These are phyloP conservation scores for Drusus annulatus DNA, from an alignment of 1,140 invertebrate species.

Conservation along the genomic window DNA sequence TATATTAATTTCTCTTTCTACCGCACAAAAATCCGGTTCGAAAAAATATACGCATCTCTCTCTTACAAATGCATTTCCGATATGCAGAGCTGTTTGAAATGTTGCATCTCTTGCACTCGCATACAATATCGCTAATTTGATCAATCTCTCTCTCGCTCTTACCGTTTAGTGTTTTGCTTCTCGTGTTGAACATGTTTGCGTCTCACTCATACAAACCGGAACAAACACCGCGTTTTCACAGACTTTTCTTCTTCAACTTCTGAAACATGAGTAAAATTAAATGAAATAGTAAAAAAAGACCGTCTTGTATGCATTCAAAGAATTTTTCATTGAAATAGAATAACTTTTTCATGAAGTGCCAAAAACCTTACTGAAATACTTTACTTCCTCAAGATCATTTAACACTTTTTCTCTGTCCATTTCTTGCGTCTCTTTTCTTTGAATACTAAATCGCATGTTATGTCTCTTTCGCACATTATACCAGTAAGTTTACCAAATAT, in stretches of 20 bases:
- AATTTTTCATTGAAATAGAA: not conserved
- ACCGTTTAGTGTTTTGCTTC: not conserved
- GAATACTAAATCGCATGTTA: not conserved
- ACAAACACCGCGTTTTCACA: slow-evolving; percentile 4
- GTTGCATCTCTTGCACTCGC: slow-evolving; percentile 7
- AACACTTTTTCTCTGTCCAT: slow-evolving; percentile 30
- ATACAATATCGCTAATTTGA: not conserved
- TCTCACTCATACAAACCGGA: slow-evolving; percentile 25
- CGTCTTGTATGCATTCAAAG: no score
- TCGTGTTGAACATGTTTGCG: not conserved
- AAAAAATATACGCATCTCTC: not conserved
- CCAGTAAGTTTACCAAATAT: no score
- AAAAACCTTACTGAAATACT: not conserved
- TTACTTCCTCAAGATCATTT: not conserved
- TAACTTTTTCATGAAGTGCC: not conserved
- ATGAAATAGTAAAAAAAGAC: no score
- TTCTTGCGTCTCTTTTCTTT: slow-evolving; percentile 15
- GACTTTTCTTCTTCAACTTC: no score
- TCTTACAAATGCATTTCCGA: slow-evolving; percentile 22
- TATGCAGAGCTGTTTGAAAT: not conserved
- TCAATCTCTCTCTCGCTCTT: not conserved
- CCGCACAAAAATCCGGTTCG: no score
- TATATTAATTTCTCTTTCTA: not conserved
- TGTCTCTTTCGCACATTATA: not conserved
- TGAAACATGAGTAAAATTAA: no score